A percentile compares a stretch with the other conserved stretches of the same genome.
phyloP scores from a whole-genome alignment of 2,113 vertebrate species.

The Corythornis madagascariensis region DNA sequence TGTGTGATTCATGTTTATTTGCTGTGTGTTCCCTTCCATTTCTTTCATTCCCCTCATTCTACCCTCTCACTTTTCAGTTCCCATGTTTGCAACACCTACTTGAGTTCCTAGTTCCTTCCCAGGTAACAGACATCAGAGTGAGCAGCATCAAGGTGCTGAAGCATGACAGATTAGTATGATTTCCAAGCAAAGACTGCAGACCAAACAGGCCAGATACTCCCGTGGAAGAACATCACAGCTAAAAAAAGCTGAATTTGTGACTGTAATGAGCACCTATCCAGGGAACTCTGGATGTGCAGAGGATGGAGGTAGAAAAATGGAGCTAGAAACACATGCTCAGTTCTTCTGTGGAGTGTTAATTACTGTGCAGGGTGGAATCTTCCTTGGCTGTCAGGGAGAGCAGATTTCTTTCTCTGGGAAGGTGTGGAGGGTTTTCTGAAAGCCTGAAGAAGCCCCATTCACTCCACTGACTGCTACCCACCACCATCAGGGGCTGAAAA shows the following conservation, averaged over 20 bases:
- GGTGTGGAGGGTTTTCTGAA: neutral
- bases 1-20: neutral
- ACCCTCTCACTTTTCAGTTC: neutral
- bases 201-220: neutral
- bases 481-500: slow-evolving; percentile 31
- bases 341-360: neutral
- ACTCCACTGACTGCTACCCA: neutral
- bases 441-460: neutral
- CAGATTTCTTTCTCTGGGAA: neutral
- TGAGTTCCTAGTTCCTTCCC: neutral
- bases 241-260: neutral
- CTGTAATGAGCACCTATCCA: neutral
- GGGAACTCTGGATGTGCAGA: neutral
- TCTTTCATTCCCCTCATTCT: neutral
- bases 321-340: neutral
- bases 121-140: neutral
- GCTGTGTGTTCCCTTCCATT: neutral
- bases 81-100: neutral
- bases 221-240: rapidly evolving
- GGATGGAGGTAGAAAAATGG: neutral
- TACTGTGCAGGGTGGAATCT: neutral
- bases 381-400: neutral
- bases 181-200: neutral
- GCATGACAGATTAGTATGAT: neutral
- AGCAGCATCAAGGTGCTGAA: neutral